Base-by-base conservation (phyloP, 2,113 vertebrate species). In the Octodon degus region DNA sequence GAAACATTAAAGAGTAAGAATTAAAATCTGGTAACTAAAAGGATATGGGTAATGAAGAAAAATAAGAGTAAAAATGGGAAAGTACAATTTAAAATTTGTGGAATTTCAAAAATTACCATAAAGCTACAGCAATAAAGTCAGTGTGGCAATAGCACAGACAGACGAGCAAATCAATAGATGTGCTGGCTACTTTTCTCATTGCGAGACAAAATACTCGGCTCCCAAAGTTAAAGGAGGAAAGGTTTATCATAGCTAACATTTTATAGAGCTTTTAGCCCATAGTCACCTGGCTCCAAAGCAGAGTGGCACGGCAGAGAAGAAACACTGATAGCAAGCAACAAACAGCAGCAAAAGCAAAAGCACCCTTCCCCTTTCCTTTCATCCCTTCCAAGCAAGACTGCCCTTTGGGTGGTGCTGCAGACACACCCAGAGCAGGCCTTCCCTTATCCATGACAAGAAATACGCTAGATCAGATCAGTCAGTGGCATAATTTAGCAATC, bases 1-100 rank as follows among this genome's bases (percentile, higher is more conserved):
- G 62, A 93, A 96, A 76, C 67, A 91, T 34, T 96, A 67, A 90
- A 90, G 34, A 70, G 32, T 19, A 70, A 67, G 65, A 67, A n/a
- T 70, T 70, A 70, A 93, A 37, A 86, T 86, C 47, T 34, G 24
- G n/a, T 58, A 40, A 80, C 47, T 80, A 9, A 80, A 80, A 68
- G 32, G 67, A 68, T 68, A 34, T 68, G 32, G 32, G 67, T 34
- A 68, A 68, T 68, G 14, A n/a, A 14, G 6, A 68, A 68, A 68
- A n/a, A 68, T 34, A 34, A 67, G 32, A 79, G 37, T 14, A 68
- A 70, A 70, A 70, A 70, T 70, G 34, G 68, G 6, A n/a, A 20
- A 70, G 34, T 70, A 37, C n/a, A 37, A 34, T 68, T n/a, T 17
- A 68, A 68, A 34, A 68, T 34, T 34, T 68, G 67, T 68, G 14